These are phyloP conservation scores for Mastigias papua DNA, from an alignment of 30 jellyfish, hydroid and myxozoan species.

Conservation along the genomic window DNA sequence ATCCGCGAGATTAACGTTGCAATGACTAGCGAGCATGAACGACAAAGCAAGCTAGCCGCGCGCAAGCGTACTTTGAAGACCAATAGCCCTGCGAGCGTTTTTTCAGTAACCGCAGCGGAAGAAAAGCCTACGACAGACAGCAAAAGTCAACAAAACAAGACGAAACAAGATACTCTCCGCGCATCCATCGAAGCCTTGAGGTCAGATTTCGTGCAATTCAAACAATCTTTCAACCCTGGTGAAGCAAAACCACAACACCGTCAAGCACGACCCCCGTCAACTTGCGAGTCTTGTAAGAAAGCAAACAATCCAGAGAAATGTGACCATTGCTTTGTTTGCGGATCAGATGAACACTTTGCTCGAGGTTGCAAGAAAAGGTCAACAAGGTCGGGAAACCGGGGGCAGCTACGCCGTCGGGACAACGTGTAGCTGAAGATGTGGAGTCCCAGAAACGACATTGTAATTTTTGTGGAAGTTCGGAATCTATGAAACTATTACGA, in stretches of 20 bases:
- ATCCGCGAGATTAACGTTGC: slow-evolving; percentile 30
- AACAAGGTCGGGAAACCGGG: slow-evolving; percentile 64
- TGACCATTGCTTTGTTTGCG: slow-evolving; percentile 19
- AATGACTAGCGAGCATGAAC: background rate
- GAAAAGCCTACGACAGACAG: background rate
- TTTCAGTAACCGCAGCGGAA: background rate
- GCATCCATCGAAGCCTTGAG: slow-evolving; percentile 1
- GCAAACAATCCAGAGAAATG: background rate
- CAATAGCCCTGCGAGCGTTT: background rate
- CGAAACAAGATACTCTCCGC: background rate
- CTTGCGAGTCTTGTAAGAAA: background rate
- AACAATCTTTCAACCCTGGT: background rate
- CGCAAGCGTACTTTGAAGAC: background rate
- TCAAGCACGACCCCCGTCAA: background rate
- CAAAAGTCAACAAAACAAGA: background rate
- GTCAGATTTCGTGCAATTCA: background rate
- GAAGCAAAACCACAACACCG: background rate
- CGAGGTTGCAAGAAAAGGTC: slow-evolving; percentile 65
- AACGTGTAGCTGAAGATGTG: slow-evolving; percentile 32
- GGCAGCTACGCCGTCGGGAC: slow-evolving; percentile 63
- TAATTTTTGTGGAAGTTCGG: slow-evolving; percentile 24
- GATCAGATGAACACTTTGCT: background rate
- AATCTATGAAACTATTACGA: background rate
- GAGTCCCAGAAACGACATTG: slow-evolving; percentile 50
- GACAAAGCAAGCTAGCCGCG: too few relatives aligned